These are phyloP conservation scores for Spongia lamella DNA, from an alignment of 37 sponge, comb jelly and placozoan genomes.

Conservation along the genomic window DNA sequence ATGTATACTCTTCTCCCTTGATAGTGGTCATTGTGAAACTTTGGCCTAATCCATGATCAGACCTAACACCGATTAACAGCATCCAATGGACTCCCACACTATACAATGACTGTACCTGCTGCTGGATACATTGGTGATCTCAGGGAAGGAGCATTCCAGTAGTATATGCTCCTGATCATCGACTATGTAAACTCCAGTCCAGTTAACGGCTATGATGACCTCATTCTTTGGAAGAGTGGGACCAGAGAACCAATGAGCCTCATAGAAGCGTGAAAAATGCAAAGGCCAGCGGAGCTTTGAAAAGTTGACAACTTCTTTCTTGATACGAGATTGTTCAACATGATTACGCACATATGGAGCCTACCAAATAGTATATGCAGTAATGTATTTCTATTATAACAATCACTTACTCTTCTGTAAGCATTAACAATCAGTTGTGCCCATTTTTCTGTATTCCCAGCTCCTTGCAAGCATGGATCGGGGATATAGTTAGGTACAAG, in stretches of 20 bases:
- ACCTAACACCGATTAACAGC: slow-evolving; percentile 3
- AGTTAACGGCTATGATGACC: slow-evolving; percentile 96
- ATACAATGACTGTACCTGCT: slow-evolving; percentile 57
- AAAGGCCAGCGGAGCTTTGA: slow-evolving; percentile 92
- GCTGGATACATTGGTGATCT: slow-evolving; percentile 82
- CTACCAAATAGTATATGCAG: slow-evolving; percentile 28
- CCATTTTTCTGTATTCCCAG: slow-evolving; percentile 83
- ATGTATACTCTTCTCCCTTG: slow-evolving; percentile 87
- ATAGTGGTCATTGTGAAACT: slow-evolving; percentile 78
- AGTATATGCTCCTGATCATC: slow-evolving; percentile 94
- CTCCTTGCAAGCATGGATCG: slow-evolving; percentile 69
- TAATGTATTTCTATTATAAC: too few species aligned
- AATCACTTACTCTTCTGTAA: slow-evolving; percentile 61
- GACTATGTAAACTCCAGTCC: slow-evolving; percentile 95
- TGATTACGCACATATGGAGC: slow-evolving; percentile 65
- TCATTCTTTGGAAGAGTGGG: slow-evolving; percentile 93
- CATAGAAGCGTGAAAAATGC: slow-evolving; percentile 92
- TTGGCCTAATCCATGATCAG: slow-evolving; percentile 65
- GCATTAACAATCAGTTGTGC: slow-evolving; percentile 44
- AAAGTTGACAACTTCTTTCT: slow-evolving; percentile 86
- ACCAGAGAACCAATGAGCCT: slow-evolving; percentile 87
- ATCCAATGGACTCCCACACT: too few species aligned
- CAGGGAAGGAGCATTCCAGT: slow-evolving; percentile 92
- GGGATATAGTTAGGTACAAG: slow-evolving; percentile 76
- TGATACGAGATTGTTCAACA: slow-evolving; percentile 70